Evolutionary conservation across 2,113 vertebrate species (phyloP).

Genomic region (Spea multiplicata): DNA sequence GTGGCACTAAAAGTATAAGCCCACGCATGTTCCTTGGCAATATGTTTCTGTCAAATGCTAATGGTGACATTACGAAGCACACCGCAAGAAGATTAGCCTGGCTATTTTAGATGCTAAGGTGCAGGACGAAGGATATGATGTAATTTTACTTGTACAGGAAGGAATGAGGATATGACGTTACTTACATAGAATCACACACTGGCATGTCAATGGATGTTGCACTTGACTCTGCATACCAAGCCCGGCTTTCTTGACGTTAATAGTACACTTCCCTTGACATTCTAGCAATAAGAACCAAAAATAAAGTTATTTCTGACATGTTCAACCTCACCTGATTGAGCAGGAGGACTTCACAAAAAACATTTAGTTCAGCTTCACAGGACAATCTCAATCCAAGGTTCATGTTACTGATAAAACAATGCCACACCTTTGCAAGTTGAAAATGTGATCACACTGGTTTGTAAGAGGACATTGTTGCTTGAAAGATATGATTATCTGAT

Average conservation of each 20-base stretch:
- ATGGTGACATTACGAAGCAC: conserved; percentile 4
- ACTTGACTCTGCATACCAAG: conserved; percentile 9
- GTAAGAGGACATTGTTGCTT: conserved; percentile 36
- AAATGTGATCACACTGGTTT: conserved; percentile 14
- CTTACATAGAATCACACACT: conserved; percentile 24
- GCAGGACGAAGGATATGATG: conserved; percentile 12
- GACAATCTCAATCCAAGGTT: background rate
- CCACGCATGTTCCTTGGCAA: conserved; percentile 14
- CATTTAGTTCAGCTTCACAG: background rate
- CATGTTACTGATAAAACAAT: conserved; percentile 15
- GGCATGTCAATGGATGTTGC: conserved; percentile 15
- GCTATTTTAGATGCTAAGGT: conserved; percentile 6
- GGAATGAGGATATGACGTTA: conserved; percentile 37
- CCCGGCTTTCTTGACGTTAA: conserved; percentile 1
- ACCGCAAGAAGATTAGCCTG: background rate
- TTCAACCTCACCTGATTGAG: background rate
- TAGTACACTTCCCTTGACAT: conserved; percentile 2
- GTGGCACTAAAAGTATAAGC: conserved; percentile 2
- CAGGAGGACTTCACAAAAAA: background rate
- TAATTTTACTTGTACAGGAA: conserved; percentile 19
- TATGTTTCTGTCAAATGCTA: background rate
- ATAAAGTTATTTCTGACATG: background rate
- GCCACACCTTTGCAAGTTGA: conserved; percentile 54
- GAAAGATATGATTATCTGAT: conserved; percentile 50
- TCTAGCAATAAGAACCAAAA: conserved; percentile 14